Conservation (phyloP, 2,113 vertebrate species). For the Percopsis transmontana region DNA sequence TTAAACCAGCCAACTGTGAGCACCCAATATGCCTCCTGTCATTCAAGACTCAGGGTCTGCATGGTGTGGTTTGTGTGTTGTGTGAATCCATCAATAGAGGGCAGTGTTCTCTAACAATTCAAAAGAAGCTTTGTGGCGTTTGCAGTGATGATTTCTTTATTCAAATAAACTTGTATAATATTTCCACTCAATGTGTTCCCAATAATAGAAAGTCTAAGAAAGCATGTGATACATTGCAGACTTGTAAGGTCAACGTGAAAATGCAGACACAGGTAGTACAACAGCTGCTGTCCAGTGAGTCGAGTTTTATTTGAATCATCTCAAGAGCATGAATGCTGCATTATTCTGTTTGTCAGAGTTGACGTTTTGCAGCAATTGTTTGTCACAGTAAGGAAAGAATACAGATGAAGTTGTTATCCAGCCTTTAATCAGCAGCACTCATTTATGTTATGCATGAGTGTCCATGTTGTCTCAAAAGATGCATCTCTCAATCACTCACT, state of each 20-base stretch:
- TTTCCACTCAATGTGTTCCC: not conserved
- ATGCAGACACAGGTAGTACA: no score
- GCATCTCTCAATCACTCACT: not conserved
- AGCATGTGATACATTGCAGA: not conserved
- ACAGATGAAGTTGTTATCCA: not conserved
- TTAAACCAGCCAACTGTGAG: constrained; percentile 61
- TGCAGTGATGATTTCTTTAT: no score
- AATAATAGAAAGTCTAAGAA: not conserved
- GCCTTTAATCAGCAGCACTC: not conserved
- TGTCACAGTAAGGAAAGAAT: not conserved
- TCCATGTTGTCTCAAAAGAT: no score
- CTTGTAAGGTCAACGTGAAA: not conserved
- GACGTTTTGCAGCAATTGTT: not conserved
- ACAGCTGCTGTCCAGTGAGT: not conserved
- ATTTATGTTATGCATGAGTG: no score
- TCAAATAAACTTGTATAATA: no score
- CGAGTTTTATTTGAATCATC: no score
- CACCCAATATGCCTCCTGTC: constrained; percentile 61
- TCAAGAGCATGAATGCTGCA: no score
- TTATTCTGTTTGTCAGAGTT: no score
- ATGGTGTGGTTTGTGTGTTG: constrained; percentile 3
- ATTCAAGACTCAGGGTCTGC: constrained; percentile 33
- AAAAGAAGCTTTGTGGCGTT: no score
- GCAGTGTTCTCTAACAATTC: no score
- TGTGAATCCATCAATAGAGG: not conserved